phyloP scores from a whole-genome alignment of 2,797 vertebrate species.

The Neosalanx taihuensis region DNA sequence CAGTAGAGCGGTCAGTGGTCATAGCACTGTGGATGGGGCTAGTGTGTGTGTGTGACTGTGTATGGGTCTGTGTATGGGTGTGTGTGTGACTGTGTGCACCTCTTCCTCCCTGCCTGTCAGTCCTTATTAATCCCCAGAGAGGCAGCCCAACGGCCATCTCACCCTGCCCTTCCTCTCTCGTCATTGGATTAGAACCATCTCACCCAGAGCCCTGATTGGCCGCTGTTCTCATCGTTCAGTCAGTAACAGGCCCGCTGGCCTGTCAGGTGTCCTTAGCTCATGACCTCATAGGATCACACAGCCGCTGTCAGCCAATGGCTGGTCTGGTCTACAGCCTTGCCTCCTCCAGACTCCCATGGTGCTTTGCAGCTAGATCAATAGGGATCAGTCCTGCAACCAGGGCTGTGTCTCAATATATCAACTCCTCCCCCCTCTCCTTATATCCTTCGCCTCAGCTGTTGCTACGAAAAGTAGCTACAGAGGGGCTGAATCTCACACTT shows the following conservation, averaged over 20 bases:
- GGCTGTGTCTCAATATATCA: background rate
- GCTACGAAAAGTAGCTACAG: background rate
- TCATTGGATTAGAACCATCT: conserved; percentile 1
- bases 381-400: background rate
- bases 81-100: conserved; percentile 11
- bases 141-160: conserved; percentile 27
- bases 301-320: conserved; percentile 19
- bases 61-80: background rate
- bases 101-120: conserved; percentile 38
- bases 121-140: conserved; percentile 43
- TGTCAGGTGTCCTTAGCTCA: background rate
- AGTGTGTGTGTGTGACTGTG: conserved; percentile 4
- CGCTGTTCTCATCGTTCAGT: background rate
- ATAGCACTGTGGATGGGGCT: conserved; percentile 7
- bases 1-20: conserved; percentile 57
- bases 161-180: background rate
- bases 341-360: background rate
- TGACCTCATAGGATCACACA: conserved; percentile 29
- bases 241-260: background rate
- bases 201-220: conserved; percentile 17
- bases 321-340: background rate
- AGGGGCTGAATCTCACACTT: background rate
- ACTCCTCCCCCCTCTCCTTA: no score
- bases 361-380: conserved; percentile 1
- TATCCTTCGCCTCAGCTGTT: background rate